Base-by-base conservation (phyloP, 2,888 invertebrate species). In the Noctua janthina region DNA sequence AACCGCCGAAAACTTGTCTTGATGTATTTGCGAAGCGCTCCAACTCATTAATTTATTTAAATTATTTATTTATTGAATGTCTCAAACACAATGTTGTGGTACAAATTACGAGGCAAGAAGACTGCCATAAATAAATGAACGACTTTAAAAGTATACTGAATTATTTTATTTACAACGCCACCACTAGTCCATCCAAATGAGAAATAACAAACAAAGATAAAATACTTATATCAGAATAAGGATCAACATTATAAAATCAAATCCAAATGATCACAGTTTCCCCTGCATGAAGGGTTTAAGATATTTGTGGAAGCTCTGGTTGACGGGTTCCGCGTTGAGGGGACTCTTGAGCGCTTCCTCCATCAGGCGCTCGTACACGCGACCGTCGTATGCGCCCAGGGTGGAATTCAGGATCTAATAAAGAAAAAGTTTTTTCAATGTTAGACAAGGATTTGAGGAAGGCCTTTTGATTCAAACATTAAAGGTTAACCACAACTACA, bases 281-380 rank as follows among this genome's bases (percentile, higher is more conserved):
- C 98, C 97, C 91, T 98, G 98, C 94, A 99, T 97, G 87, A 98
- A 98, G 1, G 99, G 98, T 90, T 98, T 98, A 71, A 99, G 97
- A 93, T 98, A 97, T 84, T 97, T 97, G 86, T 98, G 97, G 94
- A 98, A 98, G 76, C 98, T 98, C 90, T 98, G 96, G 92, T 98
- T 98, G 59, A 99, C 99, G 0, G 98, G 98, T 87, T 98, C 97
- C 51, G 97, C 97, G 95, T 99, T 99, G 88, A 99, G 96, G 0
- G 99, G 98, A 92, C 98, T 98, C 94, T 98, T 98, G 93, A 98
- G 96, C 0, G 99, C 99, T 90, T 98, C 98, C 81, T 97, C 98
- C 94, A 98, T 98, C 78, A 99, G 96, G 10, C 98, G 97, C 91
- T 98, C 98, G 93, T 99, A 99, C 51, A 98, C 98, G 84, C 98